Evolutionary conservation across 2,113 vertebrate genomes (phyloP).

Genomic region (cattle (Bos taurus)): ARS-UCD2.0 NC_037357.1:25359001-25359500

Average conservation of each 20-base stretch:
- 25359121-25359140: not conserved
- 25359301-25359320: not conserved
- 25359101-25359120: not conserved
- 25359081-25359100: not conserved
- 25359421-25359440: not conserved
- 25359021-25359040: not conserved
- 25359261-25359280: not conserved
- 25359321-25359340: not conserved
- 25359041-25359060: not conserved
- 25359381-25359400: not conserved
- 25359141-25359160: conserved; percentile 8
- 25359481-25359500: not conserved
- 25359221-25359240: not conserved
- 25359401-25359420: not conserved
- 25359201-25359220: not conserved
- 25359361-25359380: not conserved
- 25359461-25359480: not conserved
- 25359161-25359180: conserved; percentile 16
- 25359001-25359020: not conserved
- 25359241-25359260: not conserved
- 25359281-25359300: not conserved
- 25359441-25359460: not conserved
- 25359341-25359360: not conserved
- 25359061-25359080: not conserved
- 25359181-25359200: conserved; percentile 42